A percentile compares a stretch with the other conserved stretches of the same genome.
phyloP scores from a whole-genome alignment of 2,888 invertebrate species.

The Tenthredo notha region DNA sequence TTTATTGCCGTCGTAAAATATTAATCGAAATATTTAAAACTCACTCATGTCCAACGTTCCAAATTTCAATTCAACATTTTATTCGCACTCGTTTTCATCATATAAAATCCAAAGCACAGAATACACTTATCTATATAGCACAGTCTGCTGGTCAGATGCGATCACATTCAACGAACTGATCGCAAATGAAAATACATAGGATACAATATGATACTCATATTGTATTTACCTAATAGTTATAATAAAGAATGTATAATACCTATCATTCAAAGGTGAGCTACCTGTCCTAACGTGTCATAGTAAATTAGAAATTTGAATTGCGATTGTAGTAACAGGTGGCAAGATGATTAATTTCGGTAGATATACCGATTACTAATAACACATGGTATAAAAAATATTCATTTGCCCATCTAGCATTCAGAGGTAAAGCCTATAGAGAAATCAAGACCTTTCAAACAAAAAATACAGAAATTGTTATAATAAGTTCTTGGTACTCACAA shows the following conservation, averaged over 20 bases:
- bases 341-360: neutral
- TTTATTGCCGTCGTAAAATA: too few relatives aligned
- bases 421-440: neutral
- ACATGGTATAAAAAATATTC: constrained; percentile 31
- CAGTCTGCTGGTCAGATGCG: neutral
- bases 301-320: neutral
- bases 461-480: neutral
- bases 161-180: neutral
- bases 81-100: neutral
- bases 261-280: neutral
- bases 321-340: constrained; percentile 23
- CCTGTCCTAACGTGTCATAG: neutral
- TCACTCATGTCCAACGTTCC: too few relatives aligned
- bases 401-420: neutral
- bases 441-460: neutral
- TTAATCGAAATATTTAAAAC: too few relatives aligned
- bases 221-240: neutral
- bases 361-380: neutral
- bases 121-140: neutral
- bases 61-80: neutral
- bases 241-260: neutral
- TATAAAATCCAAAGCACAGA: neutral
- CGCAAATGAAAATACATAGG: neutral
- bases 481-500: neutral
- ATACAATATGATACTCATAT: neutral